Conservation (phyloP, 2,113 vertebrate species). For the Varanus salvator region DNA sequence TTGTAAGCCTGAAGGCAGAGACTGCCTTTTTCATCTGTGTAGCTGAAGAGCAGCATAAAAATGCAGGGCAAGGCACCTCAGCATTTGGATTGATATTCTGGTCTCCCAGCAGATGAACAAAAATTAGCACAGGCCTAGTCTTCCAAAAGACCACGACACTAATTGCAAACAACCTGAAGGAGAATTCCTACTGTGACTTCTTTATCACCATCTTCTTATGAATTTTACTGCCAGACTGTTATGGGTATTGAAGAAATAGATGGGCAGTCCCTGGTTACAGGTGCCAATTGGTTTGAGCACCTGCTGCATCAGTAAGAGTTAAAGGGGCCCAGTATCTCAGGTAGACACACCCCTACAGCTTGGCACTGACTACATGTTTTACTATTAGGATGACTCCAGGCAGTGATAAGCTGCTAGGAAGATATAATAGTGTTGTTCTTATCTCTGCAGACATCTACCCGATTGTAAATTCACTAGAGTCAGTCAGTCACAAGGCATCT, state of each 20-base stretch:
- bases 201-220: neutral
- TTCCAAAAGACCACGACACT: neutral
- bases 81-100: neutral
- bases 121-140: neutral
- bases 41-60: neutral
- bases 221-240: neutral
- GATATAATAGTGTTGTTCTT: slow-evolving; percentile 15
- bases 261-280: neutral
- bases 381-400: slow-evolving; percentile 10
- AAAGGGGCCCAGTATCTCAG: neutral
- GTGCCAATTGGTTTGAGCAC: neutral
- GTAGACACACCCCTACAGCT: neutral
- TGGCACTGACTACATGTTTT: neutral
- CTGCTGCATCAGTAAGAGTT: neutral
- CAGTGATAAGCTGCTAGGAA: slow-evolving; percentile 16
- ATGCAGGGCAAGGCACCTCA: no score
- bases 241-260: neutral
- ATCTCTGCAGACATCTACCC: slow-evolving; percentile 8
- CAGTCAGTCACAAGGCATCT: neutral
- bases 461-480: slow-evolving; percentile 28
- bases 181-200: neutral
- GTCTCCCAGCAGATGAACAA: neutral
- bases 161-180: neutral
- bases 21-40: no score
- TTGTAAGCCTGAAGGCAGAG: no score